Percentiles rank a stretch among this genome's conserved stretches.
Conservation (phyloP, 1,140 invertebrate species). For the Cardiocondyla obscurior region DNA sequence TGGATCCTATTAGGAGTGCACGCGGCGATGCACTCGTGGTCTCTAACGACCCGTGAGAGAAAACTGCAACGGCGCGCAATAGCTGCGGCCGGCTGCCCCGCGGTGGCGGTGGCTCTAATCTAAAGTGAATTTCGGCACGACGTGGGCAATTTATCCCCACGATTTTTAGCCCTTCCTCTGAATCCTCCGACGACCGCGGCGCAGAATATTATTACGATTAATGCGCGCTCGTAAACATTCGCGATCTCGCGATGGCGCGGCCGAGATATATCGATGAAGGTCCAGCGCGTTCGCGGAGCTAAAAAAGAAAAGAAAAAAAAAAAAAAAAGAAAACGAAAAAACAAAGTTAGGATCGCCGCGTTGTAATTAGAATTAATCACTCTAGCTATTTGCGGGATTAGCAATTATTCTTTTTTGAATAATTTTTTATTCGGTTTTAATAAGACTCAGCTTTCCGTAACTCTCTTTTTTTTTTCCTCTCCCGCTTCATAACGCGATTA, state of each 20-base stretch:
- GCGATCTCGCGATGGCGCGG: neutral
- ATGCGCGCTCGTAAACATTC: conserved; percentile 31
- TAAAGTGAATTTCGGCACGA: conserved; percentile 71
- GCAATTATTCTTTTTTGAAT: neutral
- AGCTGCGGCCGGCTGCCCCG: too few relatives aligned
- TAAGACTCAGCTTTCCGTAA: neutral
- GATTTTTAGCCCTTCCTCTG: conserved; percentile 58
- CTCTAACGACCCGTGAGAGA: conserved; percentile 72
- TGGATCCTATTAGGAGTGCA: conserved; percentile 65
- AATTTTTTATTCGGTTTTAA: neutral
- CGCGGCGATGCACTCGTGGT: conserved; percentile 61
- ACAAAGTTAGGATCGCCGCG: neutral
- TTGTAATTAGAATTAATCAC: neutral
- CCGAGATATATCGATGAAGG: neutral
- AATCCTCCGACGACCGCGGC: neutral
- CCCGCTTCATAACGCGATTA: neutral
- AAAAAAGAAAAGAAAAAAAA: too few relatives aligned
- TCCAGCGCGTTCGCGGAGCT: neutral
- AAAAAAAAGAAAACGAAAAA: too few relatives aligned
- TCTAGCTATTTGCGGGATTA: neutral
- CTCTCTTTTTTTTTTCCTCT: neutral
- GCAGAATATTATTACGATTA: conserved; percentile 28
- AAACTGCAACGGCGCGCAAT: conserved; percentile 55
- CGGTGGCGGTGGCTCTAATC: conserved; percentile 59
- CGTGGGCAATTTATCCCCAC: conserved; percentile 64